phyloP scores from a whole-genome alignment of 2,113 vertebrate species.

The Corythornis vintsioides region DNA sequence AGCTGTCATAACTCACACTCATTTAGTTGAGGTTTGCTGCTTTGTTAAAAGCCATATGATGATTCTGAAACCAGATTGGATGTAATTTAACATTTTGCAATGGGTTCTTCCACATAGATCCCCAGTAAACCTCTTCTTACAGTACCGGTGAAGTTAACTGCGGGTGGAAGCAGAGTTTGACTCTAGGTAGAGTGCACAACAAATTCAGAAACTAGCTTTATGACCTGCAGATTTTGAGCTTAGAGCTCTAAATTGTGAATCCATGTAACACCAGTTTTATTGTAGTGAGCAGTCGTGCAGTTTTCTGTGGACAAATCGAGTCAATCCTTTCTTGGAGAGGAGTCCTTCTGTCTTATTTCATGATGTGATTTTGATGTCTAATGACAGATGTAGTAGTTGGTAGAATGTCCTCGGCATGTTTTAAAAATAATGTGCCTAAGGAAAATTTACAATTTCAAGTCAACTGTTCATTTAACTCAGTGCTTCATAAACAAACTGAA shows the following conservation, averaged over 20 bases:
- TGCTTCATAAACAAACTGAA: not conserved
- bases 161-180: not conserved
- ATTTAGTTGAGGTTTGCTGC: not conserved
- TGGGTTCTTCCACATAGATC: not conserved
- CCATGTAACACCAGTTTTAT: not conserved
- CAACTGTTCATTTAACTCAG: not conserved
- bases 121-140: not conserved
- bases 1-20: not conserved
- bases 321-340: not conserved
- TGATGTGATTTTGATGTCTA: not conserved
- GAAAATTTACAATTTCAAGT: not conserved
- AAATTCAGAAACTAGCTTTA: not conserved
- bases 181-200: not conserved
- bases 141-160: not conserved
- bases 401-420: not conserved
- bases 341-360: not conserved
- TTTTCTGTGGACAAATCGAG: not conserved
- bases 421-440: not conserved
- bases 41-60: not conserved
- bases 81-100: slow-evolving; percentile 10
- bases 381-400: not conserved
- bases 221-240: not conserved
- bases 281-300: not conserved
- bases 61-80: not conserved
- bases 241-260: not conserved